Conservation (phyloP, 2,113 vertebrate genomes). For the Mormyrus iriodes region DNA sequence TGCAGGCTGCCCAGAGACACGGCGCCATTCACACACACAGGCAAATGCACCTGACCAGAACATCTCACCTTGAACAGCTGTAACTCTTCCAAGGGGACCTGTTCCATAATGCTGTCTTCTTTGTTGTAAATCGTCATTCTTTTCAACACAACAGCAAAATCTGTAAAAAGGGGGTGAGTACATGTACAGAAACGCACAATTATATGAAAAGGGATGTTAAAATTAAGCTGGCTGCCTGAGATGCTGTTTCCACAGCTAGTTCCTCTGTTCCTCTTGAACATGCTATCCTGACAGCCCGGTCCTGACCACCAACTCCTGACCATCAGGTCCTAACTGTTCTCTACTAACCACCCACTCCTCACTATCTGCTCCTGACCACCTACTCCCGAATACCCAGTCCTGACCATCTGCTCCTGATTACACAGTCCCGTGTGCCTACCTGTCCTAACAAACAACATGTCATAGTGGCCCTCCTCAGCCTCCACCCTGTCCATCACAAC, state of each 20-base stretch:
- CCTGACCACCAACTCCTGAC: background rate
- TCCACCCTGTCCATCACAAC: slow-evolving; percentile 90
- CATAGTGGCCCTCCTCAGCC: slow-evolving; percentile 91
- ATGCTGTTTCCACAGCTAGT: background rate
- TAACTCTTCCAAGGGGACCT: slow-evolving; percentile 90
- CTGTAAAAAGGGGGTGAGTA: slow-evolving; percentile 44
- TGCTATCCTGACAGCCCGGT: background rate
- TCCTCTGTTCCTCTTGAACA: no score
- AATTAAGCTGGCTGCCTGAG: background rate
- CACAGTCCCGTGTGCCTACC: slow-evolving; percentile 53
- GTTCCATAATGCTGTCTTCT: slow-evolving; percentile 86
- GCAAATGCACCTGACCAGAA: slow-evolving; percentile 43
- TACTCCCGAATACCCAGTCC: slow-evolving; percentile 61
- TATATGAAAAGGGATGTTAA: background rate
- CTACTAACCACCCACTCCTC: background rate
- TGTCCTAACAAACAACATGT: slow-evolving; percentile 90
- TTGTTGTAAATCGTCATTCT: slow-evolving; percentile 93
- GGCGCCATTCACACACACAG: background rate
- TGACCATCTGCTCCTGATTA: slow-evolving; percentile 47
- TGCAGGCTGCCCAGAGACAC: background rate
- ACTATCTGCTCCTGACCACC: background rate
- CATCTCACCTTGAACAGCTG: slow-evolving; percentile 93
- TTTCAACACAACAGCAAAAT: slow-evolving; percentile 85
- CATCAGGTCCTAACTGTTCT: background rate
- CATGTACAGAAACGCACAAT: background rate